Evolutionary conservation across 2,113 vertebrate genomes (phyloP).

Genomic region (Nyctibius bracteatus): DNA sequence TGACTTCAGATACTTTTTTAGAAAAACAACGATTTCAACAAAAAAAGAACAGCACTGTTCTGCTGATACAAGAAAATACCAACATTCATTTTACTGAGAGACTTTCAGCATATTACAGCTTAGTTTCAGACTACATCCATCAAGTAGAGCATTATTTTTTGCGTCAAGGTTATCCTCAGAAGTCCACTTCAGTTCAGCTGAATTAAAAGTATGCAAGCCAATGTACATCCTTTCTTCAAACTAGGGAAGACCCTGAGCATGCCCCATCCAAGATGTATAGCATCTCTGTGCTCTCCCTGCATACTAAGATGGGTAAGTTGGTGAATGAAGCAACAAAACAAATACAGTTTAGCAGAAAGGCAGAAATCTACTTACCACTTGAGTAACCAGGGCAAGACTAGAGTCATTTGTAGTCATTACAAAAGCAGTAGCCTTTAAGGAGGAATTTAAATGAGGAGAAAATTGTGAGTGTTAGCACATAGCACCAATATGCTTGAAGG

Average conservation of each 20-base stretch:
- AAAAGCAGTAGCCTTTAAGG: not conserved
- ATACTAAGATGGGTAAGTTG: fast-evolving
- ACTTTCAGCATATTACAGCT: not conserved
- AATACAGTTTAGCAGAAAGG: not conserved
- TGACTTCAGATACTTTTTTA: not conserved
- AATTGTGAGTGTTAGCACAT: not conserved
- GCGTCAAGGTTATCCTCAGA: not conserved
- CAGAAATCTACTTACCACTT: not conserved
- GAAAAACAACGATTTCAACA: not conserved
- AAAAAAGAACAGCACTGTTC: not conserved
- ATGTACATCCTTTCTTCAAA: not conserved
- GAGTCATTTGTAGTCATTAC: not conserved
- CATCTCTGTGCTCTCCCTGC: not conserved
- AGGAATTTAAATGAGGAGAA: constrained; percentile 16
- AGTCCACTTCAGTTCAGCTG: not conserved
- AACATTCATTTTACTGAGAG: not conserved
- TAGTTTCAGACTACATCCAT: not conserved
- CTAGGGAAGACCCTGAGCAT: not conserved
- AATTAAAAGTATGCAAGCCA: not conserved
- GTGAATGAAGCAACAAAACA: not conserved
- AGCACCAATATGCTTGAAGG: not conserved
- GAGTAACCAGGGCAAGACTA: not conserved
- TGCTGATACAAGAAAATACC: not conserved
- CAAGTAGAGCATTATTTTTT: not conserved
- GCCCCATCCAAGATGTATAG: fast-evolving